Evolutionary conservation across 2,113 vertebrate genomes (phyloP).

Genomic region (Columba janthina): DNA sequence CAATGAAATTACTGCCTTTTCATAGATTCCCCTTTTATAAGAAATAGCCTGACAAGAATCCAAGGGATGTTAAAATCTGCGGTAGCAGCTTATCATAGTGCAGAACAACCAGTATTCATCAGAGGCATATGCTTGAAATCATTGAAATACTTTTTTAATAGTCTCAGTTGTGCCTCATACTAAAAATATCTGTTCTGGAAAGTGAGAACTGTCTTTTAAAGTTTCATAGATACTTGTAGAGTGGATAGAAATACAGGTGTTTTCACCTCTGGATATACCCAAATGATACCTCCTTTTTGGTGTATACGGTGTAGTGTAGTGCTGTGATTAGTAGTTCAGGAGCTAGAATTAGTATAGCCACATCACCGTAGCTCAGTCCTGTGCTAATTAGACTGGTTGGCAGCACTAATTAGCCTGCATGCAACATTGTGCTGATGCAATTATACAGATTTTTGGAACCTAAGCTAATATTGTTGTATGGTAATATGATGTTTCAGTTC

Average conservation of each 20-base stretch:
- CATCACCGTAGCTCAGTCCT: not conserved
- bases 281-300: not conserved
- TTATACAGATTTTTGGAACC: not conserved
- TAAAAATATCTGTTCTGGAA: not conserved
- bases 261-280: not conserved
- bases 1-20: not conserved
- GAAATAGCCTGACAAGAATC: not conserved
- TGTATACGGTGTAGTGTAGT: not conserved
- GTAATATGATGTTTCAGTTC: not conserved
- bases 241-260: not conserved
- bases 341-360: not conserved
- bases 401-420: not conserved
- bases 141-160: not conserved
- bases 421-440: not conserved
- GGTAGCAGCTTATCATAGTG: not conserved
- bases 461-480: not conserved
- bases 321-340: not conserved
- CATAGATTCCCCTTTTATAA: not conserved
- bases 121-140: not conserved
- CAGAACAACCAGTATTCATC: not conserved
- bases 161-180: not conserved
- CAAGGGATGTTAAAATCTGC: not conserved
- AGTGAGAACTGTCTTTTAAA: not conserved
- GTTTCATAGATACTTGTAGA: not conserved
- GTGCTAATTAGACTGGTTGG: not conserved